phyloP scores from a whole-genome alignment of 2,113 vertebrate species.

The Geothlypis trichas region DNA sequence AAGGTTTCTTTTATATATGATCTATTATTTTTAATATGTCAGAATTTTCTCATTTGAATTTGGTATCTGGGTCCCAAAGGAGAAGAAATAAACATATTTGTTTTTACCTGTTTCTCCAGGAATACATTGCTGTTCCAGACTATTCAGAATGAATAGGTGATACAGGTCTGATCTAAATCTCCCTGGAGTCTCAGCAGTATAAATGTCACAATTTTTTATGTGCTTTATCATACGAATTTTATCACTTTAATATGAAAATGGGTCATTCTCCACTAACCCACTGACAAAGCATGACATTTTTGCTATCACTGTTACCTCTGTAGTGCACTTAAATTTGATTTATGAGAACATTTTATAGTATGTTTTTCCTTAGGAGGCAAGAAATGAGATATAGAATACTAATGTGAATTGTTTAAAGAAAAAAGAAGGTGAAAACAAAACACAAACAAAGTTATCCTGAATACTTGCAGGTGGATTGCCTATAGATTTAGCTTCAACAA shows the following conservation, averaged over 20 bases:
- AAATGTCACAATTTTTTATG: constrained; percentile 52
- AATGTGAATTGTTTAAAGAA: constrained; percentile 45
- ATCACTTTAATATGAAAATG: constrained; percentile 71
- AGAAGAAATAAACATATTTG: background rate
- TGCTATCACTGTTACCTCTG: constrained; percentile 55
- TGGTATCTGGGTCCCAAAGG: background rate
- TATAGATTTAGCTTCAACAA: background rate
- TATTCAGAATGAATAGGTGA: background rate
- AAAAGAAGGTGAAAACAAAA: background rate
- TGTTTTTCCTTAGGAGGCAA: constrained; percentile 67
- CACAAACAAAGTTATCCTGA: background rate
- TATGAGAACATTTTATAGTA: constrained; percentile 54
- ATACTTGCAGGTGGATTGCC: background rate
- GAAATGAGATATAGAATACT: constrained; percentile 63
- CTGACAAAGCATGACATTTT: constrained; percentile 67
- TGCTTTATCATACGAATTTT: constrained; percentile 62
- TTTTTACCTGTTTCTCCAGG: background rate
- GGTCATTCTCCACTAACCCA: constrained; percentile 62
- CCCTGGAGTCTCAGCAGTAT: background rate
- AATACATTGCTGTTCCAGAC: background rate
- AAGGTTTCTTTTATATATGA: fast-evolving
- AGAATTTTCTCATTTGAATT: background rate
- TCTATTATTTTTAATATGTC: background rate
- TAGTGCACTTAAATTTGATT: constrained; percentile 68
- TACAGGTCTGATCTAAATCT: constrained; percentile 41